Percentiles rank a stretch among this genome's conserved stretches.
These are phyloP conservation scores for Neoaliturus tenellus DNA, from an alignment of 2,888 invertebrate species.

Conservation along the genomic window DNA sequence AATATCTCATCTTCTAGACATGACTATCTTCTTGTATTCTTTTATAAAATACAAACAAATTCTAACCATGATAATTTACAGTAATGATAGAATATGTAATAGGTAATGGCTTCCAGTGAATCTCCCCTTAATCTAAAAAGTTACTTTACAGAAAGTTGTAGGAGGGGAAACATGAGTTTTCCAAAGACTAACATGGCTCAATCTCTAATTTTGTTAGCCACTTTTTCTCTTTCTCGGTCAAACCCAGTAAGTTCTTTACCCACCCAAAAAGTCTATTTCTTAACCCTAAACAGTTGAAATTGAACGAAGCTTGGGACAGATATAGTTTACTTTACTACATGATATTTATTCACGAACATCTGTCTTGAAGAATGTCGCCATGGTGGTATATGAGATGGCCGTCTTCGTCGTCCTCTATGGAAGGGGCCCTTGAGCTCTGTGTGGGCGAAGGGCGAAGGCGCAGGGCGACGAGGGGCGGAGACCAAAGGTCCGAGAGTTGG, in stretches of 20 bases:
- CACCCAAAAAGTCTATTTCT: background rate
- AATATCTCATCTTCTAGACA: too few relatives aligned
- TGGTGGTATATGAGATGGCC: conserved; percentile 99
- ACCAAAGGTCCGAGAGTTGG: conserved; percentile 15
- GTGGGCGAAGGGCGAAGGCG: conserved; percentile 2
- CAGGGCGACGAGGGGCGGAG: background rate
- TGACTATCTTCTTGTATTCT: too few relatives aligned
- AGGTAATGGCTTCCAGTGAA: conserved; percentile 22
- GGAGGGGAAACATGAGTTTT: background rate
- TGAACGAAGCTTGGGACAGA: conserved; percentile 47
- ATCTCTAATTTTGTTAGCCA: background rate
- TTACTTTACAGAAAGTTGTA: background rate
- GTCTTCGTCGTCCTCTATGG: conserved; percentile 99
- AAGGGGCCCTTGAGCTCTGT: conserved; percentile 89
- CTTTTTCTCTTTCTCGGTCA: background rate
- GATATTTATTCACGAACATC: conserved; percentile 90
- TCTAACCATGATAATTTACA: background rate
- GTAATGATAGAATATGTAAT: background rate
- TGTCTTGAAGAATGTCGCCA: conserved; percentile 99
- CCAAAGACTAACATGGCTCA: background rate
- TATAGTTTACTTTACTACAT: conserved; percentile 62
- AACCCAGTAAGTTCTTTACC: background rate
- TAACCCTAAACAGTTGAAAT: background rate
- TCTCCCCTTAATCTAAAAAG: background rate
- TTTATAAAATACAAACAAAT: background rate